phyloP scores from a whole-genome alignment of 2,888 invertebrate genomes.

The Idaea aversata region DNA sequence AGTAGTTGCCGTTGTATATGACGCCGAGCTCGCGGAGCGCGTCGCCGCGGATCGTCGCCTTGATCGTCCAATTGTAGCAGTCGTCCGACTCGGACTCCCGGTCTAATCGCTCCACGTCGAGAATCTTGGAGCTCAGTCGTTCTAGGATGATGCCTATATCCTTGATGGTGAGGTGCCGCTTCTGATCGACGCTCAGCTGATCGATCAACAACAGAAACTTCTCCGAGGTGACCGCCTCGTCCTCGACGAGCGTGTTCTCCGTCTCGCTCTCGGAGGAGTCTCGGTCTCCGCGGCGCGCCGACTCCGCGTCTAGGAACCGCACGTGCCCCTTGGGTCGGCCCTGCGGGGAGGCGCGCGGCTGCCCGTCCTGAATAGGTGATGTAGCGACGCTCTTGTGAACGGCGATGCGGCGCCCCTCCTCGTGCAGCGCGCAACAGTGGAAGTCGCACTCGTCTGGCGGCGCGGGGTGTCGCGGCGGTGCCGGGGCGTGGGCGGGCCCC shows the following conservation, averaged over 20 bases:
- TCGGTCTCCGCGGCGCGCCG: slow-evolving; percentile 82
- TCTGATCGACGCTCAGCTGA: slow-evolving; percentile 95
- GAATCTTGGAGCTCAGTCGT: slow-evolving; percentile 93
- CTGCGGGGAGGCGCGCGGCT: slow-evolving; percentile 84
- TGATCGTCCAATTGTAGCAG: slow-evolving; percentile 98
- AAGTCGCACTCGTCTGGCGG: slow-evolving; percentile 94
- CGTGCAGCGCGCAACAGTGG: slow-evolving; percentile 96
- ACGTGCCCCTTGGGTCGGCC: slow-evolving; percentile 88
- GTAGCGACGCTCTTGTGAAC: slow-evolving; percentile 96
- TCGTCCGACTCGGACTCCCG: slow-evolving; percentile 96
- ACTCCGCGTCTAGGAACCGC: slow-evolving; percentile 90
- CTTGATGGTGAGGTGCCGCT: slow-evolving; percentile 94
- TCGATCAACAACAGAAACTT: slow-evolving; percentile 96
- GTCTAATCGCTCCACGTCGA: slow-evolving; percentile 95
- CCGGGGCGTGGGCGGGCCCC: slow-evolving; percentile 80
- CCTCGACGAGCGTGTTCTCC: slow-evolving; percentile 95
- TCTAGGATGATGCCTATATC: slow-evolving; percentile 97
- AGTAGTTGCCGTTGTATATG: slow-evolving; percentile 97
- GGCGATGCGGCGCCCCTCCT: slow-evolving; percentile 94
- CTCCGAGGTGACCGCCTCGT: slow-evolving; percentile 93
- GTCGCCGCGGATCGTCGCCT: slow-evolving; percentile 95
- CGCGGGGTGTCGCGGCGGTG: slow-evolving; percentile 83
- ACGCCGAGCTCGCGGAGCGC: slow-evolving; percentile 94
- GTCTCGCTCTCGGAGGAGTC: slow-evolving; percentile 96
- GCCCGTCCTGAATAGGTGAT: slow-evolving; percentile 92